phyloP scores from a whole-genome alignment of 2,113 vertebrate species.

The Fregata magnificens region DNA sequence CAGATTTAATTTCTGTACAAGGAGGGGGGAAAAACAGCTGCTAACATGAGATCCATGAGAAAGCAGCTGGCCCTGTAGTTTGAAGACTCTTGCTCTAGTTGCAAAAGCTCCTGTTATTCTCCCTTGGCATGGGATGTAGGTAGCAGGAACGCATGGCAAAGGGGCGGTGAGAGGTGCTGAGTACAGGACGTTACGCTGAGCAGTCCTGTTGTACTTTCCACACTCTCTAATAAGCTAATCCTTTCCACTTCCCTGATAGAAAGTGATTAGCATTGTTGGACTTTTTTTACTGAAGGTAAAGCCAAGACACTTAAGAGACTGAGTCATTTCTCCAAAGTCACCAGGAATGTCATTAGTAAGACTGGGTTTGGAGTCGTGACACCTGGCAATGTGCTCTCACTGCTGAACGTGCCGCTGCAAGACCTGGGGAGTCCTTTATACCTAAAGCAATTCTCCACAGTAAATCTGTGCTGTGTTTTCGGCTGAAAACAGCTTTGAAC shows the following conservation, averaged over 20 bases:
- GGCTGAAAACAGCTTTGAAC: not conserved
- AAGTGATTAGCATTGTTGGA: not conserved
- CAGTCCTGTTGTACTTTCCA: not conserved
- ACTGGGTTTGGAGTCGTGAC: not conserved
- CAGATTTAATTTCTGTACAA: not conserved
- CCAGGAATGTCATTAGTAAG: not conserved
- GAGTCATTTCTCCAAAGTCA: not conserved
- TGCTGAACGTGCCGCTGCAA: not conserved
- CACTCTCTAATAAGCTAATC: not conserved
- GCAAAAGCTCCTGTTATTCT: not conserved
- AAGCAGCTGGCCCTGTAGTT: not conserved
- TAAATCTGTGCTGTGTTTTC: not conserved
- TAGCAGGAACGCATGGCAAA: not conserved
- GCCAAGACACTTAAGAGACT: not conserved
- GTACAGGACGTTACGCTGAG: not conserved
- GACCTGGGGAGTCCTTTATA: not conserved
- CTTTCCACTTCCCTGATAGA: not conserved
- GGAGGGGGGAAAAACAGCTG: not conserved
- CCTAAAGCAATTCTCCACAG: not conserved
- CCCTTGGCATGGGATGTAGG: not conserved
- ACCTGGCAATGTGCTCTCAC: accelerated
- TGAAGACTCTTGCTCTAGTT: not conserved
- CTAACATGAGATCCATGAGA: not conserved
- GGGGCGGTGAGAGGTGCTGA: accelerated
- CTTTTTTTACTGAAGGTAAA: not conserved